Evolutionary conservation across 2,797 vertebrate species (phyloP).

Genomic region (Trachops cirrhosus): DNA sequence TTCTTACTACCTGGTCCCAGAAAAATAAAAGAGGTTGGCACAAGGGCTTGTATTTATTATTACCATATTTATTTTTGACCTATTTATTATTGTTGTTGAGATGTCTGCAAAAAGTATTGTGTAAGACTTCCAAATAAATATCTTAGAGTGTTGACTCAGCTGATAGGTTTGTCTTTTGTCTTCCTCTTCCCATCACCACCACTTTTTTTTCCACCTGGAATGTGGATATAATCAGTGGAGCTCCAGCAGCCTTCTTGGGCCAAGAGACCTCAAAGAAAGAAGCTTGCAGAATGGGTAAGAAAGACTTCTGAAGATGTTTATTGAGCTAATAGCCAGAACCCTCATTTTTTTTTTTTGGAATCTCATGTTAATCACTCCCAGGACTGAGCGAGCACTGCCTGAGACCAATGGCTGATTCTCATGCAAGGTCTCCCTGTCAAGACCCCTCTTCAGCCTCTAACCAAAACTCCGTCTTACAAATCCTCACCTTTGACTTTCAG

Average conservation of each 20-base stretch:
- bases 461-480: background rate
- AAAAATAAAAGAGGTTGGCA: background rate
- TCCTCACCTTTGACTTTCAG: too few species aligned
- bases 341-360: background rate
- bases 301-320: background rate
- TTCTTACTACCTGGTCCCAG: background rate
- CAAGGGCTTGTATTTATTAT: background rate
- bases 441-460: background rate
- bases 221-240: background rate
- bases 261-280: background rate
- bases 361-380: background rate
- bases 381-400: fast-evolving
- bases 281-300: background rate
- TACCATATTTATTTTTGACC: background rate
- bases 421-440: fast-evolving
- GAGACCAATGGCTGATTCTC: background rate
- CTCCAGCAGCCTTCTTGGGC: background rate
- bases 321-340: background rate
- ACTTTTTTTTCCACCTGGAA: background rate
- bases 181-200: background rate
- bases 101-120: background rate
- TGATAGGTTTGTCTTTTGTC: background rate
- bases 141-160: background rate
- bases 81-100: background rate
- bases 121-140: background rate